These are phyloP conservation scores for Planiliza haematocheilus DNA, from an alignment of 2,113 vertebrate species.

Conservation along the genomic window DNA sequence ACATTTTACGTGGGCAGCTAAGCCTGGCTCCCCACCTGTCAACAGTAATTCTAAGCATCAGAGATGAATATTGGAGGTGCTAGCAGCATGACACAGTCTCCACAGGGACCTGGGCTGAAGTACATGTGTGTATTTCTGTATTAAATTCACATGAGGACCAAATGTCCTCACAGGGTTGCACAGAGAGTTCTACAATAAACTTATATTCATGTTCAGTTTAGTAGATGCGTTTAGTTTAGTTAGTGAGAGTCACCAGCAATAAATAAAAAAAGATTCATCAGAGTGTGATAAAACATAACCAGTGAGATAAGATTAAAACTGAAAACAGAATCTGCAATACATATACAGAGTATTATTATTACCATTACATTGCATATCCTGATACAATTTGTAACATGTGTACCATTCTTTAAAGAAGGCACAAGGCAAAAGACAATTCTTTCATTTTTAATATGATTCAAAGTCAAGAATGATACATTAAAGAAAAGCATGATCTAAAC, in stretches of 20 bases:
- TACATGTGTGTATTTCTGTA: neutral
- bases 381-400: no score
- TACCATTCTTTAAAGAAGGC: no score
- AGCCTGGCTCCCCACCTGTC: slow-evolving; percentile 37
- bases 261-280: neutral
- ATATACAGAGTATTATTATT: no score
- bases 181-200: neutral
- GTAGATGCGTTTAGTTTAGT: neutral
- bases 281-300: no score
- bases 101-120: slow-evolving; percentile 6
- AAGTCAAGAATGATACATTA: no score
- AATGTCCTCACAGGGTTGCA: slow-evolving; percentile 11
- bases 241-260: neutral
- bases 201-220: neutral
- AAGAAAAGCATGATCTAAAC: no score
- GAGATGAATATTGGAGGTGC: slow-evolving; percentile 35
- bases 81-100: slow-evolving; percentile 26
- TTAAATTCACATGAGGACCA: slow-evolving; percentile 4
- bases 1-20: slow-evolving; percentile 31
- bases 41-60: slow-evolving; percentile 36
- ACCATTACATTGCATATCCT: no score
- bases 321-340: no score
- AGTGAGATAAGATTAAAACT: no score
- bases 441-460: no score
- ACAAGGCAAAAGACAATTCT: no score